These are phyloP conservation scores for Sceliomorpha sp. DNA, from an alignment of 2,888 invertebrate genomes.

Conservation along the genomic window DNA sequence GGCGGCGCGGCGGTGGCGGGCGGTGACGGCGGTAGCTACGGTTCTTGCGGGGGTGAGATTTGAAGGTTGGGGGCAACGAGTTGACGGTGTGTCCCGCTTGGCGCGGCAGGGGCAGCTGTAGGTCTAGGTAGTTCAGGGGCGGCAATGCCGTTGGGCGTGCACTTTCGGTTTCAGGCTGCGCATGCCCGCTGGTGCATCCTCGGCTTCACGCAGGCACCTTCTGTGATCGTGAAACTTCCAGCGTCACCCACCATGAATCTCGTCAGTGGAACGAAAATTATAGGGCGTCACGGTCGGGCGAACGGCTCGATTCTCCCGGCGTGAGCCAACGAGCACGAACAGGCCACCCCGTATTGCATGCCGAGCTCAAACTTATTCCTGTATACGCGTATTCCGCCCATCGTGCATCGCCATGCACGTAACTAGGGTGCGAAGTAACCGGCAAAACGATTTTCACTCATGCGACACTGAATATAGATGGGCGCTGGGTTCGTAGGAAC, in stretches of 20 bases:
- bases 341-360: conserved; percentile 19
- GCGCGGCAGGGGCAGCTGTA: conserved; percentile 72
- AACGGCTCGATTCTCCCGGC: conserved; percentile 19
- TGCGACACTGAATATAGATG: not conserved
- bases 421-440: conserved; percentile 11
- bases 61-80: conserved; percentile 78
- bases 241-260: conserved; percentile 31
- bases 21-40: too few species aligned
- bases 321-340: conserved; percentile 12
- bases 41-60: conserved; percentile 53
- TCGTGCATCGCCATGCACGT: conserved; percentile 15
- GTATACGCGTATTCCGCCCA: conserved; percentile 24
- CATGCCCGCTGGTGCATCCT: conserved; percentile 63
- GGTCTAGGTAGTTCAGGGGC: conserved; percentile 78
- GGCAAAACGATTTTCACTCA: conserved; percentile 4
- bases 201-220: conserved; percentile 11
- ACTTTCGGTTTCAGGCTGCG: conserved; percentile 77
- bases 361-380: conserved; percentile 18
- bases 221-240: conserved; percentile 21
- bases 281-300: conserved; percentile 53
- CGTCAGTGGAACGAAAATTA: conserved; percentile 60
- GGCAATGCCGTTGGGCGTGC: conserved; percentile 73
- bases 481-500: not conserved
- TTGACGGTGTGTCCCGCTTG: too few species aligned
- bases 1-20: too few species aligned